phyloP scores from a whole-genome alignment of 2,888 invertebrate genomes.

The Chrysopilus asiliformis region DNA sequence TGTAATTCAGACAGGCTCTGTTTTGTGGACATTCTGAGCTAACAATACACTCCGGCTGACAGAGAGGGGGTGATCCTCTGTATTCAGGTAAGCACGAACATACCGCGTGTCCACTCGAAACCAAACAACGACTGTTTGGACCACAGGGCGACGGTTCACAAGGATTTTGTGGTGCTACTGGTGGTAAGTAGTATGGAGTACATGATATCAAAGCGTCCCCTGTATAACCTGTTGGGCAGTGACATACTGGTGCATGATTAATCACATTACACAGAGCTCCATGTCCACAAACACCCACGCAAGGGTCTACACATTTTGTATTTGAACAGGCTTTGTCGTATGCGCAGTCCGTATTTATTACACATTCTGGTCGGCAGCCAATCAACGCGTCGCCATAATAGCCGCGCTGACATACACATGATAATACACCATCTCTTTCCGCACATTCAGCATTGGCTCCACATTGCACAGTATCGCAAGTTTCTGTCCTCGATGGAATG shows the following conservation, averaged over 20 bases:
- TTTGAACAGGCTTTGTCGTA: slow-evolving; percentile 59
- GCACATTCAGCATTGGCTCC: slow-evolving; percentile 60
- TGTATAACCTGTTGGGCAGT: slow-evolving; percentile 52
- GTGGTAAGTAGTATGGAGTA: slow-evolving; percentile 39
- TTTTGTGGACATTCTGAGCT: slow-evolving; percentile 70
- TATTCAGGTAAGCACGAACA: slow-evolving; percentile 69
- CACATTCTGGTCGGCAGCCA: slow-evolving; percentile 67
- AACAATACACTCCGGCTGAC: slow-evolving; percentile 73
- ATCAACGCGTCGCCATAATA: slow-evolving; percentile 70
- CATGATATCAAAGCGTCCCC: slow-evolving; percentile 68
- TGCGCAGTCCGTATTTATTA: slow-evolving; percentile 66
- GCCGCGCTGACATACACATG: slow-evolving; percentile 58
- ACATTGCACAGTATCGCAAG: slow-evolving; percentile 57
- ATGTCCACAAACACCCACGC: slow-evolving; percentile 59
- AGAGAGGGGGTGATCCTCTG: slow-evolving; percentile 66
- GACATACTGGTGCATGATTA: slow-evolving; percentile 66
- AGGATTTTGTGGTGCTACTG: slow-evolving; percentile 42
- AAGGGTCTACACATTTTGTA: slow-evolving; percentile 65
- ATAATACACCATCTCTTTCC: slow-evolving; percentile 47
- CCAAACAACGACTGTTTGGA: slow-evolving; percentile 60
- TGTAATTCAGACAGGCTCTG: slow-evolving; percentile 64
- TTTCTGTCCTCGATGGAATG: slow-evolving; percentile 28
- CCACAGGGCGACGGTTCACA: slow-evolving; percentile 77
- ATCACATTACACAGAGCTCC: slow-evolving; percentile 57
- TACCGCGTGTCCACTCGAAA: slow-evolving; percentile 55